Evolutionary conservation across 2,113 vertebrate species (phyloP).

Genomic region (Gavia stellata): DNA sequence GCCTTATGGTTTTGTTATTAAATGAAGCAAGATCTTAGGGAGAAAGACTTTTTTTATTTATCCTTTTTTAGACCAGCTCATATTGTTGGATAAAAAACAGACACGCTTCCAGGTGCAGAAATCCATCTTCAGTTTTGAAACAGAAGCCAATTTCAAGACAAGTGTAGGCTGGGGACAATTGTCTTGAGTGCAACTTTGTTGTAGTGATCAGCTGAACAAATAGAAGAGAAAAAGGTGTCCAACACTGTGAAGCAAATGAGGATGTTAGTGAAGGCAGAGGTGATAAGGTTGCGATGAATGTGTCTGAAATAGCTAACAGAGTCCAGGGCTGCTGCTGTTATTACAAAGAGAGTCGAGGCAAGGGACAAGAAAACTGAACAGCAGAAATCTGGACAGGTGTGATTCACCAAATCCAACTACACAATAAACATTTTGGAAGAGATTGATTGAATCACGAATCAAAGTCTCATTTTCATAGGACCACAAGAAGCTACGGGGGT

Average conservation of each 20-base stretch:
- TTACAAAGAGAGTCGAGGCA: not conserved
- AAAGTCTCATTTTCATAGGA: not conserved
- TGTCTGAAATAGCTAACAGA: not conserved
- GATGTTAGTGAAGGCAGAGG: not conserved
- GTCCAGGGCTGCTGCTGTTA: not conserved
- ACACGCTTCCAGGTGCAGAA: not conserved
- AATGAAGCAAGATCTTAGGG: not conserved
- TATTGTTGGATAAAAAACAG: not conserved
- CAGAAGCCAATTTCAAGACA: not conserved
- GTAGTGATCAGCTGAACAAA: not conserved
- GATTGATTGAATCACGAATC: not conserved
- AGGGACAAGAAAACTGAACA: not conserved
- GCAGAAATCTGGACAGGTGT: not conserved
- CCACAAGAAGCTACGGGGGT: not conserved
- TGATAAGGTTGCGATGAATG: not conserved
- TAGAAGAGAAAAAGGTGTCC: not conserved
- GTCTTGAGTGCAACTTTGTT: slow-evolving; percentile 16
- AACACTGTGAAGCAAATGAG: not conserved
- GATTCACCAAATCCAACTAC: not conserved
- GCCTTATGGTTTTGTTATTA: not conserved
- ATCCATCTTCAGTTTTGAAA: not conserved
- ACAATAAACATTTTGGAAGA: not conserved
- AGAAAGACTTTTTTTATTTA: not conserved
- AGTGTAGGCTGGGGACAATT: not conserved
- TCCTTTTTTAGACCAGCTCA: not conserved